Conservation (phyloP, 2,888 invertebrate species). For the Galerucella pusilla region DNA sequence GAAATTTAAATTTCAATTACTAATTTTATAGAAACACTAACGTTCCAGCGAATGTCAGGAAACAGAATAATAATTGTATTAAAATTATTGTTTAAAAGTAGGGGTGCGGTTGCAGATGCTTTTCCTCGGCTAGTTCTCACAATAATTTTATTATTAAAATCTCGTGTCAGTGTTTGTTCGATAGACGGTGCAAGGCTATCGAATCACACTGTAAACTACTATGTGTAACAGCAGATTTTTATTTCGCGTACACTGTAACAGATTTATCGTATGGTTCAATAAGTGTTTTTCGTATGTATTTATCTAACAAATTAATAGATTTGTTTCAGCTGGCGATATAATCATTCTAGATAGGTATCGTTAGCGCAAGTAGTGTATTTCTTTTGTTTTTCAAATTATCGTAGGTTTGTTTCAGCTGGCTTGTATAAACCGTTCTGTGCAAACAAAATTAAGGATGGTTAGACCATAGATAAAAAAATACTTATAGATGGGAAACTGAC, state of each 20-base stretch:
- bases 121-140: slow-evolving; percentile 50
- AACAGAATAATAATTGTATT: slow-evolving; percentile 31
- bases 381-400: too few species aligned
- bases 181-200: slow-evolving; percentile 51
- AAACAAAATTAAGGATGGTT: too few species aligned
- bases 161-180: slow-evolving; percentile 54
- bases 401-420: too few species aligned
- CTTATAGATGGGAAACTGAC: too few species aligned
- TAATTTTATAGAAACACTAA: not conserved
- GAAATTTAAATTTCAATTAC: not conserved
- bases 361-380: too few species aligned
- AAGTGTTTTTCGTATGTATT: too few species aligned
- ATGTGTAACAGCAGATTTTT: not conserved
- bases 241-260: not conserved
- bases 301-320: too few species aligned
- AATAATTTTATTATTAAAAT: slow-evolving; percentile 54
- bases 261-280: not conserved
- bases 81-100: slow-evolving; percentile 30
- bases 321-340: too few species aligned
- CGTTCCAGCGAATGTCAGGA: slow-evolving; percentile 8
- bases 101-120: slow-evolving; percentile 32
- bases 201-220: slow-evolving; percentile 40
- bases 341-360: too few species aligned
- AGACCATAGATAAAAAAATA: too few species aligned
- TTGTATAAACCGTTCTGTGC: too few species aligned